These are phyloP conservation scores for Holocentrus rufus DNA, from an alignment of 2,797 vertebrate genomes.

Conservation along the genomic window DNA sequence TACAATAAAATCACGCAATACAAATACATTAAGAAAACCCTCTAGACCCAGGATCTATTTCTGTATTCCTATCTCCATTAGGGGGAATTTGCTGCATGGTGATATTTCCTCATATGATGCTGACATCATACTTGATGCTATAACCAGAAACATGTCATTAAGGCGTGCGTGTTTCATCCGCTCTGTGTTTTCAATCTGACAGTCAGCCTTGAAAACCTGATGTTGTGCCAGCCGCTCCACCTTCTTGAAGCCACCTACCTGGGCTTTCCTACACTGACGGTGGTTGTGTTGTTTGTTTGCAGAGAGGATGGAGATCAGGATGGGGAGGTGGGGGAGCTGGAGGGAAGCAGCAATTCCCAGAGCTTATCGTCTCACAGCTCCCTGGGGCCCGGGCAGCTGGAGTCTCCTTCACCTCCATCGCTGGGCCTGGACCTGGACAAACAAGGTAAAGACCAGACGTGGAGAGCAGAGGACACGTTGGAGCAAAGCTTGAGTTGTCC, in stretches of 20 bases:
- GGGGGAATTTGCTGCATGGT: no score
- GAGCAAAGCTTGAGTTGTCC: no score
- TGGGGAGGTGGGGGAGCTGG: conserved; percentile 85
- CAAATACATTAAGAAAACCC: no score
- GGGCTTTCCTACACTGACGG: neutral
- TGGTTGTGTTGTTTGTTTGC: conserved; percentile 47
- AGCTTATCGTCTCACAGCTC: conserved; percentile 78
- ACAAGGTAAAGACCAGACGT: conserved; percentile 77
- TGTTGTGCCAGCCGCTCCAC: neutral
- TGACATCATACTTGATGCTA: no score
- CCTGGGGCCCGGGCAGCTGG: conserved; percentile 73
- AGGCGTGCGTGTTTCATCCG: neutral
- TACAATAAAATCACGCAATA: no score
- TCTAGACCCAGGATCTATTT: no score
- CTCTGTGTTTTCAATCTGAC: neutral
- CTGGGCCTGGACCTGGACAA: conserved; percentile 77
- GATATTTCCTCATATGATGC: no score
- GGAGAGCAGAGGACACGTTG: neutral
- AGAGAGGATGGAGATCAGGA: conserved; percentile 91
- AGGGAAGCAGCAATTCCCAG: conserved; percentile 77
- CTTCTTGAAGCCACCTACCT: neutral
- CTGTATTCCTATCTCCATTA: no score
- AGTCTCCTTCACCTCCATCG: conserved; percentile 78
- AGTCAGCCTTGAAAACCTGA: neutral
- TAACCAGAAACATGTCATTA: no score